Conservation (phyloP, 2,113 vertebrate species). For the Gobio gobio region DNA sequence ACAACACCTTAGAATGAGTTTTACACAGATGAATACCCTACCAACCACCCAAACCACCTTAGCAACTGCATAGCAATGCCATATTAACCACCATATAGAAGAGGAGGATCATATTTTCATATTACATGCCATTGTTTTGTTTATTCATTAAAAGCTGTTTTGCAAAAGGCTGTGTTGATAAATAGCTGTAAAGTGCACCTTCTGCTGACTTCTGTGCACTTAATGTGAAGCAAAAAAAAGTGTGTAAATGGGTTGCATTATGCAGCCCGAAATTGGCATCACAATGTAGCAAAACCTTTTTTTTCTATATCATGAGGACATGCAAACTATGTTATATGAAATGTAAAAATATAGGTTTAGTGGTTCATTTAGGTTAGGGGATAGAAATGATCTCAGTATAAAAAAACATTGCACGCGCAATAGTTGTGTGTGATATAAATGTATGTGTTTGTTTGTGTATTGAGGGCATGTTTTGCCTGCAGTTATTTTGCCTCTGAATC, state of each 20-base stretch:
- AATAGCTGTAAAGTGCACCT: neutral
- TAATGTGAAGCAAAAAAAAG: neutral
- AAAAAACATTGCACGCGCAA: neutral
- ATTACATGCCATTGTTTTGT: too few relatives aligned
- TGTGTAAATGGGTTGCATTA: neutral
- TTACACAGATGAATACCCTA: neutral
- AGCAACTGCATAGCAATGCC: neutral
- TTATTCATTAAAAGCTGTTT: neutral
- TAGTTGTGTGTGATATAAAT: neutral
- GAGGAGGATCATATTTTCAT: too few relatives aligned
- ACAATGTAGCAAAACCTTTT: neutral
- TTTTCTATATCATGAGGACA: neutral
- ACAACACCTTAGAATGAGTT: neutral
- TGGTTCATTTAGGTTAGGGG: neutral
- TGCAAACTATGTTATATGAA: neutral
- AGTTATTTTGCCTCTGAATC: conserved; percentile 43
- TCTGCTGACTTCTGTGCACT: neutral
- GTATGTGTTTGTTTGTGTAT: neutral
- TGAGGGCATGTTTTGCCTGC: conserved; percentile 24
- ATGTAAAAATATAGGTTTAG: neutral
- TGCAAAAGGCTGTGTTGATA: neutral
- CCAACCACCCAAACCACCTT: neutral
- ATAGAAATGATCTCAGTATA: neutral
- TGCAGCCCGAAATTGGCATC: neutral
- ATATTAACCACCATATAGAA: too few relatives aligned